A percentile compares a stretch with the other conserved stretches of the same genome.
phyloP scores from a whole-genome alignment of 1,140 invertebrate species.

The Ptiloglossa arizonensis region DNA sequence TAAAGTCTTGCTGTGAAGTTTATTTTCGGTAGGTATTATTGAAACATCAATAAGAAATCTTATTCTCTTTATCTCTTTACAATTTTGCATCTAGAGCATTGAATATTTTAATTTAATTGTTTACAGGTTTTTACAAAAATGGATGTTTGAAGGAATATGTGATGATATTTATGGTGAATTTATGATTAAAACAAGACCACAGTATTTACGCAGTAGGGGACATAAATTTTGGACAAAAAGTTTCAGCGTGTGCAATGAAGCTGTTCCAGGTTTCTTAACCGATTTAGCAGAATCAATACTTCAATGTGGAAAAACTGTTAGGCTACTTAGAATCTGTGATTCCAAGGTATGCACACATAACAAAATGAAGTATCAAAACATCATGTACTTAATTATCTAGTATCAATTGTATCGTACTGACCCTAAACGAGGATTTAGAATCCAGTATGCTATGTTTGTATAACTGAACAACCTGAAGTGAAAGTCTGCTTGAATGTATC shows the following conservation, averaged over 20 bases:
- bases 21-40: conserved; percentile 83
- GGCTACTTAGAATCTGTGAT: conserved; percentile 84
- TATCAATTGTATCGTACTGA: not conserved
- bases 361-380: not conserved
- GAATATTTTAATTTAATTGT: not conserved
- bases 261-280: conserved; percentile 83
- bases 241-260: conserved; percentile 81
- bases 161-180: conserved; percentile 84
- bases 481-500: conserved; percentile 82
- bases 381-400: not conserved
- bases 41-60: not conserved
- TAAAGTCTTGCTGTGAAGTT: conserved; percentile 84
- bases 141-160: conserved; percentile 85
- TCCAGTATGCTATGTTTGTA: conserved; percentile 82
- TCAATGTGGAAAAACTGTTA: conserved; percentile 84
- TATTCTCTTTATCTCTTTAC: not conserved
- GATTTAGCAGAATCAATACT: conserved; percentile 83
- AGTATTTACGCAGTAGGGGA: conserved; percentile 81
- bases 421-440: conserved; percentile 74
- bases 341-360: conserved; percentile 78
- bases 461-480: conserved; percentile 81
- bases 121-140: conserved; percentile 84
- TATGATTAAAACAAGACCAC: conserved; percentile 83
- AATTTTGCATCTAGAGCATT: not conserved
- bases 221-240: conserved; percentile 85